Evolutionary conservation across 2,797 vertebrate genomes (phyloP), one percentile per base, ranked within the genome.

Genomic region (Smutsia gigantea): DNA sequence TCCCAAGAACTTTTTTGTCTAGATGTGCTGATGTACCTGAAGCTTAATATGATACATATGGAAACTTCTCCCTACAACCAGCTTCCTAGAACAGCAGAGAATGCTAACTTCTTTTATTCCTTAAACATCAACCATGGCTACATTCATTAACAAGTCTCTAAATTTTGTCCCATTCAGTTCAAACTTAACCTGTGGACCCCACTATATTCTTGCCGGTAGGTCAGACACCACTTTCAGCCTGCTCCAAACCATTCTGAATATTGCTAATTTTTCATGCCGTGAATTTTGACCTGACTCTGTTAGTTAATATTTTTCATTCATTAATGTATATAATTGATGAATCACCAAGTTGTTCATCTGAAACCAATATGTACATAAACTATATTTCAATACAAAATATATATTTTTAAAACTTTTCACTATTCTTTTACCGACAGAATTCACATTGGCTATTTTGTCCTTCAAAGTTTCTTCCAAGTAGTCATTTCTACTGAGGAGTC

Each of bases 1-100:
- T 94, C 77, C 25, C 51, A 34, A 83, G 0, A 42, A 68, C 59
- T 83, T 51, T 90, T 87, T 72, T 75, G 39, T 93, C 86, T 90
- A 64, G 19, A 31, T 78, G 37, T 77, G 42, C 39, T 31, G 13
- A 66, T 77, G 27, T 59, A 49, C 23, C 46, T 81, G 34, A 89
- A 91, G 14, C 31, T 31, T 86, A 55, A 34, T 29, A 53, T 34
- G 49, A 87, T 15, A 8, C 7, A 17, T 25, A 13, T 68, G 39
- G 14, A 69, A 46, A 66, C 10, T 49, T 64, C 18, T 57, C 34
- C 61, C 39, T 81, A 9, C 37, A 46, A 27, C 86, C 59, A 75
- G 23, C 29, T 59, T 82, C 34, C 29, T 57, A 72, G 63, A 49
- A 72, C 21, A 83, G 21, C 84, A 10, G 13, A 49, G 46, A 82